These are phyloP conservation scores for Mellilla xanthometata DNA, from an alignment of 2,888 invertebrate species.

Conservation along the genomic window DNA sequence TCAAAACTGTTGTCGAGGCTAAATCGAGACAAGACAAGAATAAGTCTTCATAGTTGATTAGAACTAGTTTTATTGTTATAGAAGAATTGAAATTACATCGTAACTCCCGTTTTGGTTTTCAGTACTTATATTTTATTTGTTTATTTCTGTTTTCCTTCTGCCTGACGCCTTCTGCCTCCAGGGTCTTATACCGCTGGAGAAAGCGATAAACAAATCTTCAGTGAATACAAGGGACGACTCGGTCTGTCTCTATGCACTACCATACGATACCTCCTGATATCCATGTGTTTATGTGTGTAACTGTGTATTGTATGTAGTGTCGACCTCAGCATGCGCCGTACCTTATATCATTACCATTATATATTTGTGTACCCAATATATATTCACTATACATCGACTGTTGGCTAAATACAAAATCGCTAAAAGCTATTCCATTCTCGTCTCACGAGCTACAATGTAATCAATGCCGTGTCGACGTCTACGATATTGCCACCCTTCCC, in stretches of 20 bases:
- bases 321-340: conserved; percentile 67
- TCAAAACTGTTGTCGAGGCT: neutral
- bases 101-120: conserved; percentile 54
- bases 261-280: conserved; percentile 55
- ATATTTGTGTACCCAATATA: conserved; percentile 14
- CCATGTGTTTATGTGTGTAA: conserved; percentile 63
- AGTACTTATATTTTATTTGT: conserved; percentile 58
- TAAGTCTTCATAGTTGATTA: conserved; percentile 72
- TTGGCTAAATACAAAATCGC: conserved; percentile 20
- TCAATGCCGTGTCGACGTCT: conserved; percentile 5
- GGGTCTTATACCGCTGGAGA: conserved; percentile 79
- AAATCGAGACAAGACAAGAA: conserved; percentile 51
- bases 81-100: conserved; percentile 50
- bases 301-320: conserved; percentile 69
- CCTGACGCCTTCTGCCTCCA: conserved; percentile 66
- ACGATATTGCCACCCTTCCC: conserved; percentile 7
- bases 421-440: conserved; percentile 9
- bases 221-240: conserved; percentile 75
- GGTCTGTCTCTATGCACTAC: conserved; percentile 75
- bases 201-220: conserved; percentile 80
- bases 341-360: conserved; percentile 38
- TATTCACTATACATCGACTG: conserved; percentile 16
- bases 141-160: conserved; percentile 66
- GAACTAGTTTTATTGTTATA: conserved; percentile 69
- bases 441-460: conserved; percentile 15